Base-by-base conservation (phyloP, 1,140 invertebrate species). In the Dolichoris vasculosae region DNA sequence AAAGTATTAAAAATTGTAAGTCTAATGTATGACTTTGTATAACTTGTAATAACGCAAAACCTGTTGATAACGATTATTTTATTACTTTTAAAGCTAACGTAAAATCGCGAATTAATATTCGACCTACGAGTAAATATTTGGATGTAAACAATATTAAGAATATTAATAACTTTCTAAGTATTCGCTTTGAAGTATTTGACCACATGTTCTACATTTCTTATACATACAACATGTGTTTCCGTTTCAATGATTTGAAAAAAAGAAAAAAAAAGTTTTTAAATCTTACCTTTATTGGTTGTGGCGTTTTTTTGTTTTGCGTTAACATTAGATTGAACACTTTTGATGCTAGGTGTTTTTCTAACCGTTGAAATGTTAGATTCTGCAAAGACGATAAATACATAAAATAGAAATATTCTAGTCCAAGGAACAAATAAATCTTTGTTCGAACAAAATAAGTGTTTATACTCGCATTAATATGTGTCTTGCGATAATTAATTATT, bases 241-340 rank as follows among this genome's bases (percentile, higher is more conserved):
- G 11, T 7, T n/a, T n/a, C 8, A n/a, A 63, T 6, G n/a, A 63
- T 63, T 63, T 2, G n/a, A 7, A 63, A 63, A n/a, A 67, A 35
- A 1, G 35, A 4, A 69, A 67, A 69, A 2, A 69, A 35, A 69
- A 26, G 23, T 9, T 4, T 4, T 4, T 2, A n/a, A 38, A 40
- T 71, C 35, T 82, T 35, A 86, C 85, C 85, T 80, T 83, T 86
- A 32, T 86, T 86, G 0, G 76, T 63, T 17, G 85, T 77, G 23
- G 75, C 30, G 38, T 86, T 86, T 48, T 86, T 86, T 35, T 86
- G 80, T 55, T 86, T 86, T 0, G 64, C 63, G 67, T 48, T 71
- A n/a, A 73, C 67, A 63, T 82, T 86, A 0, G 63, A 64, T 30
- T 83, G 85, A 48, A 83, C 81, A 69, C 63, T 83, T 63, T 83